A percentile compares a stretch with the other conserved stretches of the same genome.
Evolutionary conservation across 2,888 invertebrate genomes (phyloP).

Genomic region (Cantharis lateralis): DNA sequence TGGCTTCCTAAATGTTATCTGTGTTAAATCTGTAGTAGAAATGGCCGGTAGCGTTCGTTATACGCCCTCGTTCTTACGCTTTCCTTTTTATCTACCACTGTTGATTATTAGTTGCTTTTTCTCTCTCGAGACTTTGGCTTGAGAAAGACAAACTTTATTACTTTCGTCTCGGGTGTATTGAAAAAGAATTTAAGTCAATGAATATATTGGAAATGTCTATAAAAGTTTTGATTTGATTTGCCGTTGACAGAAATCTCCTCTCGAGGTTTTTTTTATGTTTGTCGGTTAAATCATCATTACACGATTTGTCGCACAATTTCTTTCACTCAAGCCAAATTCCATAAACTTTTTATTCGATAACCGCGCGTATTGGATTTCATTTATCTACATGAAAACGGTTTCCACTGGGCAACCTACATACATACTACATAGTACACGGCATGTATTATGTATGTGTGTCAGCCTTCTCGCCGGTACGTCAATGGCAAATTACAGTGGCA

Average conservation of each 20-base stretch:
- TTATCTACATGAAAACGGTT: neutral
- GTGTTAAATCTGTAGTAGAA: slow-evolving; percentile 25
- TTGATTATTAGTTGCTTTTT: slow-evolving; percentile 18
- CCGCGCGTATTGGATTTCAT: neutral
- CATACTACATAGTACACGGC: too few relatives aligned
- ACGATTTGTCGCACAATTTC: neutral
- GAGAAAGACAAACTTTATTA: slow-evolving; percentile 23
- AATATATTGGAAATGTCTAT: slow-evolving; percentile 20
- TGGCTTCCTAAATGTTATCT: slow-evolving; percentile 29
- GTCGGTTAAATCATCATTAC: neutral
- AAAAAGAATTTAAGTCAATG: slow-evolving; percentile 18
- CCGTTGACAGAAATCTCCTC: neutral
- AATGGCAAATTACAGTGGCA: neutral
- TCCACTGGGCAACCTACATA: neutral
- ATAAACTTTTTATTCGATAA: neutral
- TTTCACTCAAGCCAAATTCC: neutral
- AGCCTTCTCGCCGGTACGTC: neutral
- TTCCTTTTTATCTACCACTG: slow-evolving; percentile 12
- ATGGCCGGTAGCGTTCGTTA: slow-evolving; percentile 17
- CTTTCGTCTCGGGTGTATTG: slow-evolving; percentile 19
- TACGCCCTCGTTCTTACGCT: slow-evolving; percentile 20
- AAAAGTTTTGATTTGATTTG: slow-evolving; percentile 17
- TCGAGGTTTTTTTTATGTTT: neutral
- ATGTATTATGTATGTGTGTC: neutral
- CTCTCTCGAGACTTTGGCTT: slow-evolving; percentile 12